Percentiles rank a stretch among this genome's conserved stretches.
phyloP scores from a whole-genome alignment of 2,888 invertebrate genomes.

The Stenodera caucasica region DNA sequence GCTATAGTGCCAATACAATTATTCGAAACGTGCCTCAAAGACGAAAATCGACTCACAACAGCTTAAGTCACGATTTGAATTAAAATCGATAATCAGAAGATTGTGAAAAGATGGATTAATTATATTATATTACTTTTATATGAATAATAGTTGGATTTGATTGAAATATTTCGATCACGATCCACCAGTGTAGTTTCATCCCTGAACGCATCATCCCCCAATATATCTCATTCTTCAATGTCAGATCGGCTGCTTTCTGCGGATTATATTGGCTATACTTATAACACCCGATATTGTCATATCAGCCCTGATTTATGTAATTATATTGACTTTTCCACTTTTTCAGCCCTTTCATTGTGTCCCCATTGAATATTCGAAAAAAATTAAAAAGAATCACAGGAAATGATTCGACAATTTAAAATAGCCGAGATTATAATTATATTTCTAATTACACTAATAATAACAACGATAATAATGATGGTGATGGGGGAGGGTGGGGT shows the following conservation, averaged over 20 bases:
- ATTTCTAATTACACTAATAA: not conserved
- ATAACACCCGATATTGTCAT: constrained; percentile 53
- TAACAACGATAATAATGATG: not conserved
- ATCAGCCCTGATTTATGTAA: constrained; percentile 55
- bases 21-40: constrained; percentile 43
- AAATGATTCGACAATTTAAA: constrained; percentile 17
- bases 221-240: constrained; percentile 40
- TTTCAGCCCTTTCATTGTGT: not conserved
- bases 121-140: no score
- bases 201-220: constrained; percentile 19
- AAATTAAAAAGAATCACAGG: not conserved
- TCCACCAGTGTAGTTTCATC: constrained; percentile 33
- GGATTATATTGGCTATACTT: constrained; percentile 52
- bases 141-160: not conserved
- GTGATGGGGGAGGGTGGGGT: not conserved
- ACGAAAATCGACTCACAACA: constrained; percentile 12
- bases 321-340: constrained; percentile 52
- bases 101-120: no score
- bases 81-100: no score
- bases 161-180: constrained; percentile 45
- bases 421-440: constrained; percentile 13
- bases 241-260: constrained; percentile 42
- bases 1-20: constrained; percentile 51
- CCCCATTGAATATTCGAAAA: no score
- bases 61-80: not conserved